Evolutionary conservation across 2,888 invertebrate genomes (phyloP).

Genomic region (Cephalotes varians): DNA sequence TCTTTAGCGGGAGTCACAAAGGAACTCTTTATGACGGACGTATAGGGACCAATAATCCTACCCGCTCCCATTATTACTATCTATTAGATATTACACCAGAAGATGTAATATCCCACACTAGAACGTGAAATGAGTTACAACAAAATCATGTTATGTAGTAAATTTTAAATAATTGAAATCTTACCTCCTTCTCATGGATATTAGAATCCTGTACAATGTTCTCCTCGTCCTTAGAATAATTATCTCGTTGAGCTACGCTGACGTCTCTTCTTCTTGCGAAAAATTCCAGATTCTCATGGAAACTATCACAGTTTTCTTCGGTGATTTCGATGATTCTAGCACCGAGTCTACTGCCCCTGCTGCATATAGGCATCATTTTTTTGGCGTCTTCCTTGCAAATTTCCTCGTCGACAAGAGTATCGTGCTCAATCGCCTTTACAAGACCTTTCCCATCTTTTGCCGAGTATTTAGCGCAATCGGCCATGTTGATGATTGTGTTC

Average conservation of each 20-base stretch:
- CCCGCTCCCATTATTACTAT: no score
- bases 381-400: slow-evolving; percentile 68
- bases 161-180: neutral
- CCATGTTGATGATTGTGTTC: slow-evolving; percentile 78
- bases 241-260: slow-evolving; percentile 58
- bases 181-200: slow-evolving; percentile 61
- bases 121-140: neutral
- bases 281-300: slow-evolving; percentile 83
- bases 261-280: slow-evolving; percentile 79
- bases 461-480: slow-evolving; percentile 80
- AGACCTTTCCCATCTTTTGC: slow-evolving; percentile 77
- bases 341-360: slow-evolving; percentile 68
- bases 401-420: slow-evolving; percentile 66
- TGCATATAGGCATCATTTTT: slow-evolving; percentile 34
- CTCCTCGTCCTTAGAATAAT: slow-evolving; percentile 55
- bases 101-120: neutral
- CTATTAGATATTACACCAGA: neutral
- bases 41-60: no score
- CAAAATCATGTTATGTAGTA: neutral
- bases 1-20: no score
- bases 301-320: slow-evolving; percentile 83
- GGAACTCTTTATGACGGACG: no score
- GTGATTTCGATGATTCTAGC: slow-evolving; percentile 82
- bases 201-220: slow-evolving; percentile 22
- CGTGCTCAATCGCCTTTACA: slow-evolving; percentile 80